Base-by-base conservation (phyloP, 1,140 invertebrate genomes). In the Asobara japonica region DNA sequence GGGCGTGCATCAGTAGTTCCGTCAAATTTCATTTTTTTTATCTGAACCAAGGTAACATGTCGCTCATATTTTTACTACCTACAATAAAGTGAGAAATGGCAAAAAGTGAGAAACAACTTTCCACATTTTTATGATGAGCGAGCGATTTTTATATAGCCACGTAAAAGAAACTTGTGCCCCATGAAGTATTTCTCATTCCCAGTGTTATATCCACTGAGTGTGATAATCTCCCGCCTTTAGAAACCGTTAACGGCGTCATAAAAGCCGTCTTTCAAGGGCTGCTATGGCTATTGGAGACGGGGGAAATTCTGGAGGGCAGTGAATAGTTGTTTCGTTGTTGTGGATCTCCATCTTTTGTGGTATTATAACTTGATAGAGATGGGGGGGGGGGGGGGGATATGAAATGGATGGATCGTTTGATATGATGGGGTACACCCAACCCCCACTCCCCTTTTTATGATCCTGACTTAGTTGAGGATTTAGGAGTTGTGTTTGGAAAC, bases 231-330 rank as follows among this genome's bases (percentile, higher is more conserved):
- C 51, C 7, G 22, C 29, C 65, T 30, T 66, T 38, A 38, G 65
- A 66, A 66, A 66, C 65, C 16, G 18, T 66, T 66, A 66, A 66
- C 30, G 65, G 22, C 33, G 11, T 66, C 30, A 18, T 66, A 38
- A 66, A 38, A 66, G 65, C n/a, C 33, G 33, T 25, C 13, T 41
- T 33, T 38, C 22, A 22, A 29, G 30, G 18, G 10, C 30, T 33
- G 62, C n/a, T 51, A 51, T 18, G 18, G 51, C 2, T 56, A 56
- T 56, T 10, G 13, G 51, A 25, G 51, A 1, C n/a, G 7, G 20
- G n/a, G 45, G 22, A 3, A 56, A 10, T 25, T 20, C 51, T 56
- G 22, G 7, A 22, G 6, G 22, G 4, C 51, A 25, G 31, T 36
- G 11, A 6, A 56, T 7, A 13, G 20, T 25, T 51, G 13, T 16